Conservation (phyloP, 2,113 vertebrate species). For the Hyperoodon ampullatus region DNA sequence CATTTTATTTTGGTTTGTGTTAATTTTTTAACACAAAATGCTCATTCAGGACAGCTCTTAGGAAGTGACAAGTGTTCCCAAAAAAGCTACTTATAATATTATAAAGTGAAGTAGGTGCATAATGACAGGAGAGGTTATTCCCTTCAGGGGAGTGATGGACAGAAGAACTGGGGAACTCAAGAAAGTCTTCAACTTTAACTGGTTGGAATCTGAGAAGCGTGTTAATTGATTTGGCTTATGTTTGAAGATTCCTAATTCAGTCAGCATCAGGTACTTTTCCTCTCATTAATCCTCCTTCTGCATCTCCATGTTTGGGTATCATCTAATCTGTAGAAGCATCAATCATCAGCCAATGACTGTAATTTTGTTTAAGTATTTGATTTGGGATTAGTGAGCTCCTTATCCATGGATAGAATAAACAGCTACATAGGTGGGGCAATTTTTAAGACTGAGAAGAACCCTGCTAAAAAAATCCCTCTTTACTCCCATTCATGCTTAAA, state of each 20-base stretch:
- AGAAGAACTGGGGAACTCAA: not conserved
- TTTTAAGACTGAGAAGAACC: not conserved
- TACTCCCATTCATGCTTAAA: not conserved
- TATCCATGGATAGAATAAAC: not conserved
- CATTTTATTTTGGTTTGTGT: not conserved
- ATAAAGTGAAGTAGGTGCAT: not conserved
- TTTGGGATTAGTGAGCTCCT: conserved; percentile 13
- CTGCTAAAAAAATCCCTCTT: not conserved
- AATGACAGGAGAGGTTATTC: not conserved
- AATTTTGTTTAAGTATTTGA: conserved; percentile 54
- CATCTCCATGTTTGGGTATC: not conserved
- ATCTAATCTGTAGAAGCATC: not conserved
- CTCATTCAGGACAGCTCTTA: not conserved
- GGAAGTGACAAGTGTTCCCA: not conserved
- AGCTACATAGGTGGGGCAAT: fast-evolving
- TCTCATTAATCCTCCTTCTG: not conserved
- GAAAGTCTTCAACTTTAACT: not conserved
- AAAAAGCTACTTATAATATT: not conserved
- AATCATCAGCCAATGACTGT: not conserved
- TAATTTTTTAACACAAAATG: not conserved
- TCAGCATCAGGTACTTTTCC: not conserved
- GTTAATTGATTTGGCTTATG: not conserved
- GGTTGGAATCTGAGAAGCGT: not conserved
- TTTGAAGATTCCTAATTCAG: not conserved
- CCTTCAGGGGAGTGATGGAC: not conserved